These are phyloP conservation scores for Athene cunicularia DNA, from an alignment of 2,113 vertebrate species.

Conservation along the genomic window DNA sequence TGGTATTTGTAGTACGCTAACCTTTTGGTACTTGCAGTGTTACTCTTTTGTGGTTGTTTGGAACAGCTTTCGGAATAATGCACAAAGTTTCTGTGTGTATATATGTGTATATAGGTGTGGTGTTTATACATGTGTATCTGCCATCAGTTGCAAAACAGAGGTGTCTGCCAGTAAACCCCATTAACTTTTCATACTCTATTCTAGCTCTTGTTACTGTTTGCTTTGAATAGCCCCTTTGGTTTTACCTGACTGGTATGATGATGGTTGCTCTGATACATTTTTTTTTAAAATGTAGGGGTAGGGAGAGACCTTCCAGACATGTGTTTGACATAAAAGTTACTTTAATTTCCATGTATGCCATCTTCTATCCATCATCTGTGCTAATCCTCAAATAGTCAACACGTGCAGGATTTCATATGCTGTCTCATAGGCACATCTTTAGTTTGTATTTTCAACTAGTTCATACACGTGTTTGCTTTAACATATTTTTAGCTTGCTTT, in stretches of 20 bases:
- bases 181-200: not conserved
- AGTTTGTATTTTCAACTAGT: constrained; percentile 18
- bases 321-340: constrained; percentile 65
- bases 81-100: not conserved
- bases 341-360: constrained; percentile 66
- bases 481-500: constrained; percentile 26
- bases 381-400: constrained; percentile 61
- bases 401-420: constrained; percentile 32
- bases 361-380: constrained; percentile 59
- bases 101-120: not conserved
- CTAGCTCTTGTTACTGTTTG: not conserved
- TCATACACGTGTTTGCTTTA: constrained; percentile 42
- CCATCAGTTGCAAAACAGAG: not conserved
- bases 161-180: not conserved
- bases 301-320: constrained; percentile 2
- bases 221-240: not conserved
- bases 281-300: not conserved
- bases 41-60: not conserved
- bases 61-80: not conserved
- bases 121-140: not conserved
- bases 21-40: not conserved
- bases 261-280: not conserved
- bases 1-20: not conserved
- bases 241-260: not conserved
- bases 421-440: constrained; percentile 35